phyloP scores from a whole-genome alignment of 2,888 invertebrate species.

The Aphidius colemani region DNA sequence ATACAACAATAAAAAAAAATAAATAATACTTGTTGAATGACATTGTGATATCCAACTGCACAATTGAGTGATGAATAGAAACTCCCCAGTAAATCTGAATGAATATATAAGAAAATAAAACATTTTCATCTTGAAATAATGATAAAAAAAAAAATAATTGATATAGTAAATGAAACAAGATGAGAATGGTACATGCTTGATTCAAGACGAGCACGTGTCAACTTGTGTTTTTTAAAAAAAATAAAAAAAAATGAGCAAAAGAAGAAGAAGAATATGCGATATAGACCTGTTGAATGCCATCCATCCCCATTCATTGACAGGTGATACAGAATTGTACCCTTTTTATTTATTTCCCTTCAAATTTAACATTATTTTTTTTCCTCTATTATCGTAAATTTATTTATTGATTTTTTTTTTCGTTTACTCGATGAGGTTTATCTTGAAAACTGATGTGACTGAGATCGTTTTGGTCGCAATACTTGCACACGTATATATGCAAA shows the following conservation, averaged over 20 bases:
- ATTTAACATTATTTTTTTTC: constrained; percentile 51
- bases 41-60: not conserved
- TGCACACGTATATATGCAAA: constrained; percentile 21
- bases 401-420: too few species aligned
- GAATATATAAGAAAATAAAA: not conserved
- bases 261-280: not conserved
- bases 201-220: too few species aligned
- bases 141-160: not conserved
- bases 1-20: constrained; percentile 5
- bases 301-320: constrained; percentile 18
- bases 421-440: too few species aligned
- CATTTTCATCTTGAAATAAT: not conserved
- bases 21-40: constrained; percentile 11
- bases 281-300: not conserved
- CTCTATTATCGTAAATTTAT: constrained; percentile 57
- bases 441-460: too few species aligned
- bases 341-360: constrained; percentile 41
- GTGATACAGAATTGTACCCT: not conserved
- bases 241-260: not conserved
- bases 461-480: constrained; percentile 13
- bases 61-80: constrained; percentile 23
- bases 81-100: not conserved
- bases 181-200: not conserved
- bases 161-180: not conserved
- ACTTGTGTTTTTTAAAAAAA: not conserved